phyloP scores from a whole-genome alignment of 2,888 invertebrate genomes.

The Polymixis lichenea region DNA sequence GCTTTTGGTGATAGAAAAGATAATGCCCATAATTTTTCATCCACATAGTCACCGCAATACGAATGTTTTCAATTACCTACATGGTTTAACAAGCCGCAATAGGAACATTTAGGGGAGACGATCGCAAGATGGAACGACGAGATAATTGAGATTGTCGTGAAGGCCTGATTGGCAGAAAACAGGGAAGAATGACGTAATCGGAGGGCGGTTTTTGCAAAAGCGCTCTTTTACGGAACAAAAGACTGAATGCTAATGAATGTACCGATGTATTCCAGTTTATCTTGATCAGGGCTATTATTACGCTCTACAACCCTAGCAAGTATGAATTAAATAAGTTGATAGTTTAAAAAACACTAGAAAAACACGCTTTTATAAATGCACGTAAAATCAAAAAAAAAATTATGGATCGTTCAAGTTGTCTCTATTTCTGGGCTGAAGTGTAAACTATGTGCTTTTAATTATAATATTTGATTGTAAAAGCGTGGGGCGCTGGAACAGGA shows the following conservation, averaged over 20 bases:
- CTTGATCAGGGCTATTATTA: not conserved
- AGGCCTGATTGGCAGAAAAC: conserved; percentile 5
- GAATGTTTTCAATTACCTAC: not conserved
- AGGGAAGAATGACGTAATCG: not conserved
- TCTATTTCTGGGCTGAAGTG: too few relatives aligned
- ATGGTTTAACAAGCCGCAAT: not conserved
- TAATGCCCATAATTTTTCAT: not conserved
- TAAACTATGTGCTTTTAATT: too few relatives aligned
- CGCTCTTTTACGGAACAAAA: not conserved
- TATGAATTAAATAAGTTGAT: too few relatives aligned
- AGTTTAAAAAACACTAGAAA: too few relatives aligned
- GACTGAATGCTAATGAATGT: not conserved
- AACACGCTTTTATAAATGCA: too few relatives aligned
- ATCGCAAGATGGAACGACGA: not conserved
- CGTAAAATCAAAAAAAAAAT: too few relatives aligned
- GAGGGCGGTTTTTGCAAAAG: not conserved
- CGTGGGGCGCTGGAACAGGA: too few relatives aligned
- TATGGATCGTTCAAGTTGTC: too few relatives aligned
- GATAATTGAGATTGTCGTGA: not conserved
- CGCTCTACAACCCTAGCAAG: too few relatives aligned
- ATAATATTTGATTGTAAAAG: too few relatives aligned
- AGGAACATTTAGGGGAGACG: not conserved
- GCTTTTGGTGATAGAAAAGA: not conserved
- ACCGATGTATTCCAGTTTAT: not conserved
- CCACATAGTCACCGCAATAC: not conserved